Evolutionary conservation across 1,140 invertebrate genomes (phyloP).

Genomic region (Aphaenogaster ashmeadi): DNA sequence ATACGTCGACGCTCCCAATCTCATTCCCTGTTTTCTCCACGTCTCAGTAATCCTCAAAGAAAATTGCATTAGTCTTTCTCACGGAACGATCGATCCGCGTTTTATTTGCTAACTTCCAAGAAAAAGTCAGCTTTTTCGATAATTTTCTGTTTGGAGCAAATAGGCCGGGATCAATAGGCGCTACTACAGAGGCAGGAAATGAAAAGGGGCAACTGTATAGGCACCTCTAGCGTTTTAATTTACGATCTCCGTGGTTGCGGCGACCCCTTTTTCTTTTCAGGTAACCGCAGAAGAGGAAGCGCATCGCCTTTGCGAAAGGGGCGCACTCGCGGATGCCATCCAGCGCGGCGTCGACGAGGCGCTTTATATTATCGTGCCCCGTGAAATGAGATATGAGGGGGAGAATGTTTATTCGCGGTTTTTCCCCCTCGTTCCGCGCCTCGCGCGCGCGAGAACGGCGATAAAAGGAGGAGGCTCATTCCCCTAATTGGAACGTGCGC

Average conservation of each 20-base stretch:
- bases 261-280: neutral
- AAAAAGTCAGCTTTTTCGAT: constrained; percentile 14
- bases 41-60: neutral
- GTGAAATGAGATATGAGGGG: constrained; percentile 66
- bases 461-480: constrained; percentile 74
- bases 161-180: constrained; percentile 14
- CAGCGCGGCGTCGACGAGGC: neutral
- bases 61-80: constrained; percentile 24
- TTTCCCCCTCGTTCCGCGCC: constrained; percentile 66
- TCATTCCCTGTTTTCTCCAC: neutral
- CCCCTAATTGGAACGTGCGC: constrained; percentile 75
- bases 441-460: constrained; percentile 54
- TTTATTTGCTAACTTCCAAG: neutral
- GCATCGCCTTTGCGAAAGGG: constrained; percentile 52
- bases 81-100: neutral
- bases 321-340: constrained; percentile 47
- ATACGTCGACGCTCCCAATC: neutral
- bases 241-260: neutral
- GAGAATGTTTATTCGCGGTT: constrained; percentile 75
- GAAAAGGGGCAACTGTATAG: neutral
- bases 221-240: constrained; percentile 17
- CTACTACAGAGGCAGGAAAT: constrained; percentile 1
- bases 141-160: neutral
- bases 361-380: constrained; percentile 54
- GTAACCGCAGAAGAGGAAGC: constrained; percentile 26